A percentile compares a stretch with the other conserved stretches of the same genome.
phyloP scores from a whole-genome alignment of 2,888 invertebrate species.

The Shargacucullia verbasci region DNA sequence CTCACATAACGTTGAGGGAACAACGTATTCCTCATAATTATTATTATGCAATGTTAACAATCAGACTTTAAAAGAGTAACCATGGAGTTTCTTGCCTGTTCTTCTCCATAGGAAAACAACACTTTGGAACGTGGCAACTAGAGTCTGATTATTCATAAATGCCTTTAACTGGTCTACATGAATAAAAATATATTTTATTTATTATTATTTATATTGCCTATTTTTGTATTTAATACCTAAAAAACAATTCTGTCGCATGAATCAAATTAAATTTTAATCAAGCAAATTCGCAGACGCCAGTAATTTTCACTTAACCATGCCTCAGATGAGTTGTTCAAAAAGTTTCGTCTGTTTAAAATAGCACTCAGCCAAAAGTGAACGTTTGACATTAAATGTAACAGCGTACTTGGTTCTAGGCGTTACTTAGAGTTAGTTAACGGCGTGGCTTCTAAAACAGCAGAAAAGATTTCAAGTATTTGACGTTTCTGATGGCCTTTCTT shows the following conservation, averaged over 20 bases:
- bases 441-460: slow-evolving; percentile 3
- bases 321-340: slow-evolving; percentile 2
- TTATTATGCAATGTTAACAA: no score
- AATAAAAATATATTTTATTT: no score
- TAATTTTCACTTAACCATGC: slow-evolving; percentile 4
- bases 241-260: background rate
- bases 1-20: no score
- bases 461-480: background rate
- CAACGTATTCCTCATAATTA: no score
- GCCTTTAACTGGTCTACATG: no score
- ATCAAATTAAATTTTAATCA: background rate
- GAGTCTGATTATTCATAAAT: no score
- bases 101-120: no score
- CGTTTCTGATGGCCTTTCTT: background rate
- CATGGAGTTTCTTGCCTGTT: no score
- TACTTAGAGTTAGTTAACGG: slow-evolving; percentile 3
- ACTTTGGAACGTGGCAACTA: no score
- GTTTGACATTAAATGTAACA: slow-evolving; percentile 18
- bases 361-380: slow-evolving; percentile 17
- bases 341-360: slow-evolving; percentile 5
- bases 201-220: no score
- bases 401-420: slow-evolving; percentile 4
- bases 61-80: no score
- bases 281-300: background rate
- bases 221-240: no score